These are phyloP conservation scores for Geotrupes spiniger DNA, from an alignment of 2,888 invertebrate species.

Conservation along the genomic window DNA sequence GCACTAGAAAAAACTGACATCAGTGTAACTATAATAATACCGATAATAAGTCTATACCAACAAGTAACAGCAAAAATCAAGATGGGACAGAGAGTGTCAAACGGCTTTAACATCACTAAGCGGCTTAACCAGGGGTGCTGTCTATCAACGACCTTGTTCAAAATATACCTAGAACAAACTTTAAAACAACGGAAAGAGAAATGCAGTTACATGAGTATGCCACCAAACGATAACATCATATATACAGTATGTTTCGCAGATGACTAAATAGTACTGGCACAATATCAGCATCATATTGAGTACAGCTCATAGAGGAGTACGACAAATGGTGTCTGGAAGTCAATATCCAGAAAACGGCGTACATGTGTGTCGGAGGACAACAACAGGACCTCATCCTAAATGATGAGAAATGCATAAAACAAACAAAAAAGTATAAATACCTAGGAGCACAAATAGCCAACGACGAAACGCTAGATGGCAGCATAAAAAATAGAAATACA, in stretches of 20 bases:
- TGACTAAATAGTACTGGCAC: constrained; percentile 4
- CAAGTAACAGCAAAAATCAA: too few species aligned
- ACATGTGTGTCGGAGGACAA: background rate
- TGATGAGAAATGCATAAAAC: background rate
- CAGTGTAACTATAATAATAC: too few species aligned
- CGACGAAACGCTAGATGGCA: too few species aligned
- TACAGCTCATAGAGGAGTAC: constrained; percentile 6
- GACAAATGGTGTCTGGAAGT: constrained; percentile 5
- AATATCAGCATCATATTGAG: background rate
- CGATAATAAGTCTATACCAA: too few species aligned
- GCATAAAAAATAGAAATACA: too few species aligned
- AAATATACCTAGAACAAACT: constrained; percentile 17
- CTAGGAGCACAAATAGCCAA: background rate
- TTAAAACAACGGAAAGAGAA: constrained; percentile 13
- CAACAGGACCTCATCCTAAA: background rate
- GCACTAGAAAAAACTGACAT: background rate
- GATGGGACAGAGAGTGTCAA: background rate
- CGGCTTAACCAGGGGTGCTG: constrained; percentile 15
- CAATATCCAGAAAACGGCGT: constrained; percentile 4
- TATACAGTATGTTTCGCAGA: constrained; percentile 6
- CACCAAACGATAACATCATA: constrained; percentile 2
- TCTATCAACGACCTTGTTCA: constrained; percentile 16
- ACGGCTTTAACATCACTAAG: constrained; percentile 5
- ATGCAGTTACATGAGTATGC: constrained; percentile 17
- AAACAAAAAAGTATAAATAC: background rate